A percentile compares a stretch with the other conserved stretches of the same genome.
phyloP scores from a whole-genome alignment of 2,888 invertebrate species.

The Lutraria lutraria region DNA sequence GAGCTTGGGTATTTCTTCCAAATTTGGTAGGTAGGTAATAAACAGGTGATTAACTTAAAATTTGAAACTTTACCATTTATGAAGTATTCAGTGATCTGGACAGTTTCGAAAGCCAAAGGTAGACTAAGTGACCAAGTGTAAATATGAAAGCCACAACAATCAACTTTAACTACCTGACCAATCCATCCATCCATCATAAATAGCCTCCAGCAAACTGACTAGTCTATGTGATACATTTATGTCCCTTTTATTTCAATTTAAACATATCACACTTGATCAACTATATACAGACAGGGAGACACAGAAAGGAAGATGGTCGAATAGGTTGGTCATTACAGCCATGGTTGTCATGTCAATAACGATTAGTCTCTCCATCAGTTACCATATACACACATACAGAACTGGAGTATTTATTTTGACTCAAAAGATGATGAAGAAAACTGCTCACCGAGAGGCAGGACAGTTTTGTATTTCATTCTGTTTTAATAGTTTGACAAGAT shows the following conservation, averaged over 20 bases:
- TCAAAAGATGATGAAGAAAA: no score
- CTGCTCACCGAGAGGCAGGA: no score
- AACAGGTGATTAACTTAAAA: no score
- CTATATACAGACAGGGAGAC: not conserved
- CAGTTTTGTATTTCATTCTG: no score
- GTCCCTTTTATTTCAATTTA: constrained; percentile 39
- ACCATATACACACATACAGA: not conserved
- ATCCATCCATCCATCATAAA: constrained; percentile 30
- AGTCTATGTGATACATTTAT: constrained; percentile 44
- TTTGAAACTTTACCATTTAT: no score
- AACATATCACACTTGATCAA: constrained; percentile 22
- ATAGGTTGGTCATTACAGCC: not conserved
- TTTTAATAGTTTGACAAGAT: no score
- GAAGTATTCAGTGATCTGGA: not conserved
- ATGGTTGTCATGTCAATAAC: not conserved
- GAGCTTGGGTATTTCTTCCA: no score
- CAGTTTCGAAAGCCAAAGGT: not conserved
- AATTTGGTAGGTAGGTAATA: no score
- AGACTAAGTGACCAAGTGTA: constrained; percentile 46
- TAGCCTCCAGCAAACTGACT: constrained; percentile 30
- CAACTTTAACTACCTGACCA: constrained; percentile 32
- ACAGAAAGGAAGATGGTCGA: not conserved
- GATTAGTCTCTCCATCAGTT: constrained; percentile 1
- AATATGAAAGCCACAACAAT: constrained; percentile 34
- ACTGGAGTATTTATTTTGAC: no score